Evolutionary conservation across 2,888 invertebrate genomes (phyloP).

Genomic region (Hemistola chrysoprasaria): DNA sequence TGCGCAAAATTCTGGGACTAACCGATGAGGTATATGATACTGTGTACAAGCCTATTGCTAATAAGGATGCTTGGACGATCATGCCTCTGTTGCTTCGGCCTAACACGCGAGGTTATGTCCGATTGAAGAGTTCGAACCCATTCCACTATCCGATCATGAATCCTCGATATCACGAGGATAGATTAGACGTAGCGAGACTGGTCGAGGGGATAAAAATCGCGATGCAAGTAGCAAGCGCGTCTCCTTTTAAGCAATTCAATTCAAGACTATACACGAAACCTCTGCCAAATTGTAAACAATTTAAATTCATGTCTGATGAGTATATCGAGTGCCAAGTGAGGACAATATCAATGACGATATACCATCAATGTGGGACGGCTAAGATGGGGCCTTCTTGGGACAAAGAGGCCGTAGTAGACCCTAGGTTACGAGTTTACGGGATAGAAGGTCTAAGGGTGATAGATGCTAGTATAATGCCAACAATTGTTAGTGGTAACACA

Average conservation of each 20-base stretch:
- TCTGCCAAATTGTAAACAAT: constrained; percentile 89
- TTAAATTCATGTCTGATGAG: constrained; percentile 88
- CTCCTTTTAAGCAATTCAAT: constrained; percentile 91
- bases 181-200: constrained; percentile 88
- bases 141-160: constrained; percentile 94
- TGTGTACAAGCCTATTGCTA: constrained; percentile 90
- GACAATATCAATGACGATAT: constrained; percentile 94
- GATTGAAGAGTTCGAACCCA: constrained; percentile 90
- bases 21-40: constrained; percentile 91
- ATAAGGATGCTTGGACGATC: constrained; percentile 91
- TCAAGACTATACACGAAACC: constrained; percentile 88
- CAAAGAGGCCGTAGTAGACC: constrained; percentile 90
- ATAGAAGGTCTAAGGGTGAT: constrained; percentile 90
- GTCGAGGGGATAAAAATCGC: constrained; percentile 93
- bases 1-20: constrained; percentile 89
- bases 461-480: constrained; percentile 95
- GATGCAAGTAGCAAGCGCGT: constrained; percentile 86
- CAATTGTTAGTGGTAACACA: constrained; percentile 93
- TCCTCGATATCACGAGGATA: constrained; percentile 95
- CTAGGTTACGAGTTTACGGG: constrained; percentile 89
- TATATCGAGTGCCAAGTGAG: constrained; percentile 94
- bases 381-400: constrained; percentile 94
- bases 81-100: constrained; percentile 93
- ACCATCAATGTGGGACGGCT: constrained; percentile 93
- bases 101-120: constrained; percentile 89